These are phyloP conservation scores for Benitochromis conjunctus DNA, from an alignment of 2,113 vertebrate genomes.

Conservation along the genomic window DNA sequence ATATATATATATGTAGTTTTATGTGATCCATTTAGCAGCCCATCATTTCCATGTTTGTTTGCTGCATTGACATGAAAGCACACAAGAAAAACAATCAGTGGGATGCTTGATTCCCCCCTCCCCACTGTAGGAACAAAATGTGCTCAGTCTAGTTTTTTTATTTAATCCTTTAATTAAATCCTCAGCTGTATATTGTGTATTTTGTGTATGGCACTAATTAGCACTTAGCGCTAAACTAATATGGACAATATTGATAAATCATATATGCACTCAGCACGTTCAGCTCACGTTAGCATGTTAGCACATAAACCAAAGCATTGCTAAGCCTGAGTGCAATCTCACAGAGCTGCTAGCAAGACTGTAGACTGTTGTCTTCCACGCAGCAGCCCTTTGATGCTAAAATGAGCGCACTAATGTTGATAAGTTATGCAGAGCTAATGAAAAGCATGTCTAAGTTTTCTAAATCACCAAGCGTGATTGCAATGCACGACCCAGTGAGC, in stretches of 20 bases:
- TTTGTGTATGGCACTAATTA: not conserved
- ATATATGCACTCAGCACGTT: not conserved
- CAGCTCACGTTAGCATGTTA: not conserved
- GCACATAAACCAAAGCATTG: not conserved
- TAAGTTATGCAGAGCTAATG: conserved; percentile 26
- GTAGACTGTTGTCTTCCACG: not conserved
- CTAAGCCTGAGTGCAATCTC: not conserved
- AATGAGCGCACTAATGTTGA: not conserved
- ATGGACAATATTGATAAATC: not conserved
- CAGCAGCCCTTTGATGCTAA: conserved; percentile 1
- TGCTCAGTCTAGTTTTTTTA: not conserved
- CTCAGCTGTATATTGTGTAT: not conserved
- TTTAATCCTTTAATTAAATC: not conserved
- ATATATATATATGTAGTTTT: too few relatives aligned
- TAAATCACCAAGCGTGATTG: not conserved
- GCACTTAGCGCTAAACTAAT: not conserved
- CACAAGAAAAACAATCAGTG: not conserved
- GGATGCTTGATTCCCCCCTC: not conserved
- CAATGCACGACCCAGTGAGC: conserved; percentile 1
- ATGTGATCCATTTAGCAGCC: too few relatives aligned
- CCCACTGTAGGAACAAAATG: not conserved
- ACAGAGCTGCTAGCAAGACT: not conserved
- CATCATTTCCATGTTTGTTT: too few relatives aligned
- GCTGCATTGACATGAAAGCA: not conserved
- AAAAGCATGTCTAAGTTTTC: conserved; percentile 3